Percentiles rank a stretch among this genome's conserved stretches.
Evolutionary conservation across 1,140 invertebrate species (phyloP).

Genomic region (Harpegnathos saltator): DNA sequence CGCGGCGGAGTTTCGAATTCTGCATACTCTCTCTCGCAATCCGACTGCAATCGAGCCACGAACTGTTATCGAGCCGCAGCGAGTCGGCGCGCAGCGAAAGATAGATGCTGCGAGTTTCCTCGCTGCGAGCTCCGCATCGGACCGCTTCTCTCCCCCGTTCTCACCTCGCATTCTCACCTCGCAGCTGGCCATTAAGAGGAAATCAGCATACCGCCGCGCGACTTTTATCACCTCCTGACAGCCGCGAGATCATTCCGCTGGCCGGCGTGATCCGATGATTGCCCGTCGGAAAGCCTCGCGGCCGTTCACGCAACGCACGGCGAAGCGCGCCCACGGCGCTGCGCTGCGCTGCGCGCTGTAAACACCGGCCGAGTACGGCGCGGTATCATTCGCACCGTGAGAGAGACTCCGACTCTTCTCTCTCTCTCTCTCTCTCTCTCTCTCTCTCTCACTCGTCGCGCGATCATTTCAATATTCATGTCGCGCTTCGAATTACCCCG

Average conservation of each 20-base stretch:
- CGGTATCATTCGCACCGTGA: conserved; percentile 40
- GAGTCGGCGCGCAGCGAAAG: too few species aligned
- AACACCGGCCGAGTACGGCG: conserved; percentile 1
- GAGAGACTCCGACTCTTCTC: too few species aligned
- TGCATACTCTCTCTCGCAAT: too few species aligned
- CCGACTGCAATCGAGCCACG: too few species aligned
- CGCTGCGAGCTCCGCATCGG: conserved; percentile 6
- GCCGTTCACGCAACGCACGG: conserved; percentile 39
- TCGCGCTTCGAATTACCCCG: too few species aligned
- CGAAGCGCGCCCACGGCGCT: conserved; percentile 26
- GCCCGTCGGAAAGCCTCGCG: conserved; percentile 45
- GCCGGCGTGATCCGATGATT: conserved; percentile 61
- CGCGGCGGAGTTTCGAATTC: too few species aligned
- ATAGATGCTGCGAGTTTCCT: conserved; percentile 25
- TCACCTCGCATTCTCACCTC: conserved; percentile 15
- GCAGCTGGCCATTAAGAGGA: conserved; percentile 18
- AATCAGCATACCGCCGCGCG: conserved; percentile 33
- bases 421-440: too few species aligned
- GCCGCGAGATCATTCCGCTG: conserved; percentile 43
- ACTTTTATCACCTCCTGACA: conserved; percentile 60
- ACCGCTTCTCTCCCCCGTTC: conserved; percentile 9
- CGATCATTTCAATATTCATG: too few species aligned
- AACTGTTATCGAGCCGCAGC: too few species aligned
- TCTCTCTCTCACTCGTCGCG: too few species aligned
- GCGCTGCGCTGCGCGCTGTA: too few species aligned